A percentile compares a stretch with the other conserved stretches of the same genome.
These are phyloP conservation scores for Sinocyclocheilus anophthalmus DNA, from an alignment of 2,113 vertebrate genomes.

Conservation along the genomic window DNA sequence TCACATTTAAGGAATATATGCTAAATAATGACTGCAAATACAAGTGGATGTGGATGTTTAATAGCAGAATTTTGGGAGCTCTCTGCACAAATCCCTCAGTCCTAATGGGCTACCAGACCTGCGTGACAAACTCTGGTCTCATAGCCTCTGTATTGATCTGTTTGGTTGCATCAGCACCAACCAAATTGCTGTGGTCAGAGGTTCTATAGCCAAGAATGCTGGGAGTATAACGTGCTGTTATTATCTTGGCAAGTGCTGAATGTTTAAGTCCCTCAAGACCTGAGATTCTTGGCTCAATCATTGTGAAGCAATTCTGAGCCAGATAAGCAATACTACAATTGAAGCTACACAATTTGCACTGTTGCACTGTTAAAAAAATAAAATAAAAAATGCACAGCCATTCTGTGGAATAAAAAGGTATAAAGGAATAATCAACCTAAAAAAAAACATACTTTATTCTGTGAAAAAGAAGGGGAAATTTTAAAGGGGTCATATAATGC, in stretches of 20 bases:
- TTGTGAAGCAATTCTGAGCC: constrained; percentile 11
- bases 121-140: constrained; percentile 16
- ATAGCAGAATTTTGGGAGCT: background rate
- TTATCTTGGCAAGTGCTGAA: constrained; percentile 48
- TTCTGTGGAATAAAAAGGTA: background rate
- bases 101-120: constrained; percentile 16
- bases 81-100: background rate
- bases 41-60: background rate
- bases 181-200: constrained; percentile 48
- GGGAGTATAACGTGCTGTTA: constrained; percentile 31
- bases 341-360: constrained; percentile 7
- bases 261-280: constrained; percentile 33
- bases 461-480: background rate
- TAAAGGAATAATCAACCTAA: background rate
- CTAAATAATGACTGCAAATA: background rate
- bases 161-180: constrained; percentile 49
- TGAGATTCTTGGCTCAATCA: constrained; percentile 30
- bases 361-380: background rate
- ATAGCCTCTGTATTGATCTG: constrained; percentile 49
- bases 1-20: background rate
- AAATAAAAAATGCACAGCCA: background rate
- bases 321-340: constrained; percentile 12
- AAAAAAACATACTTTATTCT: background rate
- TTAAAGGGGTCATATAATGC: too few species aligned
- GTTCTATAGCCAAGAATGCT: constrained; percentile 46